Evolutionary conservation across 2,888 invertebrate species (phyloP), one percentile per base, ranked within the genome.

Genomic region (Frankliniella fusca): DNA sequence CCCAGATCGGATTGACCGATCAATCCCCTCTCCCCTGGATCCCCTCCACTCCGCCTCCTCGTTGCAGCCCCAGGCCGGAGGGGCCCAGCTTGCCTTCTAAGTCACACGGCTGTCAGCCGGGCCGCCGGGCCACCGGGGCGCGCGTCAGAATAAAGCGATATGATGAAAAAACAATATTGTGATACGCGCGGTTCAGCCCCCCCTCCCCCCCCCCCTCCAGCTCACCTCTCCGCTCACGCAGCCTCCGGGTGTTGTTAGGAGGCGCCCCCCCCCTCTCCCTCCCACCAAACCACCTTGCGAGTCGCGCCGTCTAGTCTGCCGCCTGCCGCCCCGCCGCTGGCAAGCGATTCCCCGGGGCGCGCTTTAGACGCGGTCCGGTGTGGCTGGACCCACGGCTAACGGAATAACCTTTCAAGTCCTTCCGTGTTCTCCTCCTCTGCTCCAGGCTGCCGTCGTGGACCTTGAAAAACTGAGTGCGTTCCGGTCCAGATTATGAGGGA

Each of bases 141-240:
- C n/a, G 61, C n/a, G 61, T n/a, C 61, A 61, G n/a, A 61, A 61
- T 5, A 61, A 61, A 20, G 61, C 61, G 61, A 61, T 61, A 18
- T 18, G n/a, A 61, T 61, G 61, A n/a, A 61, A 61, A 61, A 61
- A 61, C 61, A 61, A 61, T 61, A 61, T 61, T 61, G 61, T 61
- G 15, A 0, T 61, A 20, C 61, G 61, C 61, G 61, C 15, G 61
- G 61, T 38, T 38, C 38, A 38, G 38, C 38, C 38, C 38, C 38
- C 38, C 2, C 38, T 38, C 38, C 38, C 38, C 38, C 38, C 5
- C 61, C 61, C 61, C 15, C 61, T 7, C 15, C 54, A 9, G 54
- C 54, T 54, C 54, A 54, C 15, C 54, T 12, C 54, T n/a, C n/a
- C n/a, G n/a, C n/a, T n/a, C n/a, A n/a, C n/a, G n/a, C 38, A 38